Percentiles rank a stretch among this genome's conserved stretches.
Evolutionary conservation across 2,888 invertebrate species (phyloP).

Genomic region (Tricholauxania praeusta): DNA sequence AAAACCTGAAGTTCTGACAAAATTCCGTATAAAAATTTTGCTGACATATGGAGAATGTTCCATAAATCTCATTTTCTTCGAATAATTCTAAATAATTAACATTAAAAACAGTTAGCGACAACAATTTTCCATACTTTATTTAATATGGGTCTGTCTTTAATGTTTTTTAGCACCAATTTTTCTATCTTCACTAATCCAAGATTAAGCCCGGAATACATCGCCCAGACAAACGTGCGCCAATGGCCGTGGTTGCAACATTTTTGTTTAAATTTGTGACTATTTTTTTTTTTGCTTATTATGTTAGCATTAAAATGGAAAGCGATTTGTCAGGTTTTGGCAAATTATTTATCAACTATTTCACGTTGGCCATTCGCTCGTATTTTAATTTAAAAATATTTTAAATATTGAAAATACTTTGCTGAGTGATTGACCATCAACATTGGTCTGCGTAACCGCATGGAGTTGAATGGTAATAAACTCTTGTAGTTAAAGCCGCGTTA

Average conservation of each 20-base stretch:
- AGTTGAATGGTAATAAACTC: slow-evolving; percentile 28
- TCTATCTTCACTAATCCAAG: too few relatives aligned
- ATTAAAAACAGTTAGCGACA: too few relatives aligned
- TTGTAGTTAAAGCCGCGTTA: too few relatives aligned
- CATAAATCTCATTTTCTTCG: too few relatives aligned
- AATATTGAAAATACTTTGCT: not conserved
- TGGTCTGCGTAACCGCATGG: slow-evolving; percentile 17
- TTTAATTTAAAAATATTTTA: not conserved
- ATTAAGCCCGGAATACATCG: slow-evolving; percentile 1
- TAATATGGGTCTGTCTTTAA: too few relatives aligned
- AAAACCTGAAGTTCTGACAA: too few relatives aligned
- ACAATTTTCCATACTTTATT: too few relatives aligned
- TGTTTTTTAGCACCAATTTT: too few relatives aligned
- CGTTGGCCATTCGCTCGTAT: slow-evolving; percentile 21
- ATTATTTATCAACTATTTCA: slow-evolving; percentile 54
- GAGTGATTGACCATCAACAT: slow-evolving; percentile 37
- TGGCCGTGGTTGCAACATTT: slow-evolving; percentile 22
- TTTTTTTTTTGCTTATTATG: slow-evolving; percentile 21
- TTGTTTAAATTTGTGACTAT: not conserved
- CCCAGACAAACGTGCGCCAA: not conserved
- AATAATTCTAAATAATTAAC: too few relatives aligned
- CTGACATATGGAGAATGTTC: too few relatives aligned
- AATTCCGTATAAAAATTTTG: too few relatives aligned
- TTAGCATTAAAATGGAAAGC: slow-evolving; percentile 63
- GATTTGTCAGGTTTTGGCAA: slow-evolving; percentile 63